Evolutionary conservation across 2,888 invertebrate species (phyloP).

Genomic region (Sarcophaga subvicina): DNA sequence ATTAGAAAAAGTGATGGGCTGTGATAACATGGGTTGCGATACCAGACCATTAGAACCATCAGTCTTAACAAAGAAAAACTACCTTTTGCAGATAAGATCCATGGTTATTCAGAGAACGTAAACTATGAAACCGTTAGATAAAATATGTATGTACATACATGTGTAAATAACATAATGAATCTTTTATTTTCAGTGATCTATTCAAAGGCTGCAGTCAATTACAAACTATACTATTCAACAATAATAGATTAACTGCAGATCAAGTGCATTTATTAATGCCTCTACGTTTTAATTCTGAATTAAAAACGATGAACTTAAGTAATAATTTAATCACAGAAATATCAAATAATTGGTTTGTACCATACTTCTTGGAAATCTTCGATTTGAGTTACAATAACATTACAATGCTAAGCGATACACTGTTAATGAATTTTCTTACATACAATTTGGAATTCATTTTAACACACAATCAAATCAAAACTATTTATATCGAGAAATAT

Average conservation of each 20-base stretch:
- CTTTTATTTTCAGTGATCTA: neutral
- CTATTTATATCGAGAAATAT: conserved; percentile 79
- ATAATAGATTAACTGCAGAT: conserved; percentile 9
- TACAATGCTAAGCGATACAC: conserved; percentile 78
- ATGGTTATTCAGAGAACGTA: too few relatives aligned
- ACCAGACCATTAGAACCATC: too few relatives aligned
- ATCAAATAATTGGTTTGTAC: conserved; percentile 86
- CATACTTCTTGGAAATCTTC: conserved; percentile 84
- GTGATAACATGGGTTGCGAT: too few relatives aligned
- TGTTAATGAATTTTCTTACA: conserved; percentile 77
- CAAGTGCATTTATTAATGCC: conserved; percentile 82
- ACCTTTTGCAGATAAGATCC: too few relatives aligned
- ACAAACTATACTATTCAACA: neutral
- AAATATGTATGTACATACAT: too few relatives aligned
- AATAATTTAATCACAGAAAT: conserved; percentile 85
- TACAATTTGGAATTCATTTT: conserved; percentile 82
- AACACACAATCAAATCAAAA: conserved; percentile 83
- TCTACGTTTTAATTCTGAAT: conserved; percentile 83
- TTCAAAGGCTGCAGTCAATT: neutral
- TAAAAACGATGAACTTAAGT: conserved; percentile 84
- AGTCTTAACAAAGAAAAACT: too few relatives aligned
- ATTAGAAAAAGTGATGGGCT: too few relatives aligned
- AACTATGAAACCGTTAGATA: too few relatives aligned
- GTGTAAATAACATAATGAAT: neutral
- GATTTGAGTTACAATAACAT: conserved; percentile 87